A percentile compares a stretch with the other conserved stretches of the same genome.
phyloP scores from a whole-genome alignment of 2,113 vertebrate genomes.

The Rutilus rutilus region DNA sequence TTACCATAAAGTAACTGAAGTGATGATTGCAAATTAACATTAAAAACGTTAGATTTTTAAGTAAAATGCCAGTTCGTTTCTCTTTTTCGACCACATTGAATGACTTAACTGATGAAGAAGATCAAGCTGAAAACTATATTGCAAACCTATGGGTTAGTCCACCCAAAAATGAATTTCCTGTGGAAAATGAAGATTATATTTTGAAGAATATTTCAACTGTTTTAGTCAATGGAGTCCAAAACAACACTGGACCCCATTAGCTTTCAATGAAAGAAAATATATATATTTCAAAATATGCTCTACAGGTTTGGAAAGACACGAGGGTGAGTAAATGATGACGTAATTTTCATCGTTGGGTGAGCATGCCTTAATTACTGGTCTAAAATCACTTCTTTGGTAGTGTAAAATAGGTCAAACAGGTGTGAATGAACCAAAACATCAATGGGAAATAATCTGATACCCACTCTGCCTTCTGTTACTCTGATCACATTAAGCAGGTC shows the following conservation, averaged over 20 bases:
- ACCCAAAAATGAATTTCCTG: neutral
- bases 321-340: neutral
- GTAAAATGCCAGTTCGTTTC: neutral
- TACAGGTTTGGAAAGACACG: neutral
- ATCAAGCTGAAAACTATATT: too few species aligned
- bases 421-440: slow-evolving; percentile 11
- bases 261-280: neutral
- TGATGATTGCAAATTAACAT: neutral
- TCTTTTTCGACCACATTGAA: neutral
- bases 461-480: neutral
- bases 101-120: too few species aligned
- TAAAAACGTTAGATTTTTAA: too few species aligned
- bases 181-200: neutral
- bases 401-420: slow-evolving; percentile 1
- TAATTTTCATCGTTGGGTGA: neutral
- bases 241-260: neutral
- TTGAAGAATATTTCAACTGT: neutral
- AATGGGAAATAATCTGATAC: neutral
- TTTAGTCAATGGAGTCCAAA: neutral
- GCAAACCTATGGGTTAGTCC: too few species aligned
- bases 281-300: too few species aligned
- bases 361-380: neutral
- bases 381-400: neutral
- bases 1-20: neutral
- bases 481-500: slow-evolving; percentile 11